These are phyloP conservation scores for Protaetia brevitarsis DNA, from an alignment of 1,140 invertebrate genomes.

Conservation along the genomic window DNA sequence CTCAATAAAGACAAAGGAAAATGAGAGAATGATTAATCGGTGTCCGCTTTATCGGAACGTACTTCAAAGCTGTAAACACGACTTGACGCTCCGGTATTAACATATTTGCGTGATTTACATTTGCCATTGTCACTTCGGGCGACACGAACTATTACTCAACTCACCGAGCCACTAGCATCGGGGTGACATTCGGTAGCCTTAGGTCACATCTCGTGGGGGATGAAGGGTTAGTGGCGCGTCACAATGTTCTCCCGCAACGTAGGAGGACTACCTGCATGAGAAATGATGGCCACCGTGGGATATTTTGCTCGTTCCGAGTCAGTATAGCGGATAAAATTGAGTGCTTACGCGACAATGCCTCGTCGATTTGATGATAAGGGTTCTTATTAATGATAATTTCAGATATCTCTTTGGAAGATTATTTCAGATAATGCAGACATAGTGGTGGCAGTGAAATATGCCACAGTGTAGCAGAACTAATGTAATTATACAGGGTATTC, in stretches of 20 bases:
- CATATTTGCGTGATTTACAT: slow-evolving; percentile 3
- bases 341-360: neutral
- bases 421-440: too few species aligned
- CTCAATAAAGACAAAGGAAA: too few species aligned
- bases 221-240: neutral
- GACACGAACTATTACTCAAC: slow-evolving; percentile 2
- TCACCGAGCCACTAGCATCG: neutral
- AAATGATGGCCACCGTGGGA: slow-evolving; percentile 8
- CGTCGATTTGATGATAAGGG: slow-evolving; percentile 5
- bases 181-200: neutral
- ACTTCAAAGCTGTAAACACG: neutral
- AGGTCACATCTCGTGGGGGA: slow-evolving; percentile 3
- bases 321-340: neutral
- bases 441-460: too few species aligned
- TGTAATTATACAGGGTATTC: too few species aligned
- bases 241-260: neutral
- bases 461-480: too few species aligned
- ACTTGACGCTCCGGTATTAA: neutral
- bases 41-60: neutral
- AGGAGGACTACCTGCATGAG: slow-evolving; percentile 3
- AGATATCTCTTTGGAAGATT: neutral
- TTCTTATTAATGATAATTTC: neutral
- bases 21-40: neutral
- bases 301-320: neutral
- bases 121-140: slow-evolving; percentile 7